Conservation (phyloP, 1,140 invertebrate genomes). For the Lasioglossum baleicum region DNA sequence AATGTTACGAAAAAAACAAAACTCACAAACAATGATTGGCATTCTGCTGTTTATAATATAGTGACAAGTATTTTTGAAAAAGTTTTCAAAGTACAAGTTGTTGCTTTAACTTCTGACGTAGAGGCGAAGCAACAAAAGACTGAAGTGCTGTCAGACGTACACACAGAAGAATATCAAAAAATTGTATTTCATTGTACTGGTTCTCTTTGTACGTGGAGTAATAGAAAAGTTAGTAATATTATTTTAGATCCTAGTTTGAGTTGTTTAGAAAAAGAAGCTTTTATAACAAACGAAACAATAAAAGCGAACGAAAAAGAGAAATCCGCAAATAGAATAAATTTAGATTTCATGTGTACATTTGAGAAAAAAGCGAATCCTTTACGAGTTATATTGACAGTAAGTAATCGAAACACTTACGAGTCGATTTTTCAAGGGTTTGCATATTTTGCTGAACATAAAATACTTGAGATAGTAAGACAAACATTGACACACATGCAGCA, state of each 20-base stretch:
- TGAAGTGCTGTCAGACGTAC: slow-evolving; percentile 67
- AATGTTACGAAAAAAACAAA: slow-evolving; percentile 45
- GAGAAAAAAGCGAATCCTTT: slow-evolving; percentile 47
- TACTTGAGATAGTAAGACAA: slow-evolving; percentile 55
- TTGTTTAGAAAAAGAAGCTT: slow-evolving; percentile 66
- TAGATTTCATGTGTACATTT: slow-evolving; percentile 63
- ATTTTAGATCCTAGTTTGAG: slow-evolving; percentile 47
- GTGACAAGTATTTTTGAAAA: slow-evolving; percentile 67
- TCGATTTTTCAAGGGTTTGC: slow-evolving; percentile 52
- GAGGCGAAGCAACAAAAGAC: slow-evolving; percentile 70
- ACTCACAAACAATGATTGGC: slow-evolving; percentile 59
- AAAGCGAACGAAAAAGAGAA: slow-evolving; percentile 30
- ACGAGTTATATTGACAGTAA: slow-evolving; percentile 49
- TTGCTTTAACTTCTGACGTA: slow-evolving; percentile 36
- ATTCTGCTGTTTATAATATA: slow-evolving; percentile 52
- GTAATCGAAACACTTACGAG: slow-evolving; percentile 37
- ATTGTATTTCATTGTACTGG: slow-evolving; percentile 62
- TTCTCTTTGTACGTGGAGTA: slow-evolving; percentile 59
- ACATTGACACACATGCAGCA: slow-evolving; percentile 68
- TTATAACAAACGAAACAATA: slow-evolving; percentile 53
- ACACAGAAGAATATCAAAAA: slow-evolving; percentile 62
- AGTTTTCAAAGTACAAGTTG: slow-evolving; percentile 66
- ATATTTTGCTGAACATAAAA: slow-evolving; percentile 45
- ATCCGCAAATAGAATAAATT: slow-evolving; percentile 17
- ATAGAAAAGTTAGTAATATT: slow-evolving; percentile 56